Evolutionary conservation across 2,888 invertebrate species (phyloP), one percentile per base, ranked within the genome.

Genomic region (Lingula anatina): DNA sequence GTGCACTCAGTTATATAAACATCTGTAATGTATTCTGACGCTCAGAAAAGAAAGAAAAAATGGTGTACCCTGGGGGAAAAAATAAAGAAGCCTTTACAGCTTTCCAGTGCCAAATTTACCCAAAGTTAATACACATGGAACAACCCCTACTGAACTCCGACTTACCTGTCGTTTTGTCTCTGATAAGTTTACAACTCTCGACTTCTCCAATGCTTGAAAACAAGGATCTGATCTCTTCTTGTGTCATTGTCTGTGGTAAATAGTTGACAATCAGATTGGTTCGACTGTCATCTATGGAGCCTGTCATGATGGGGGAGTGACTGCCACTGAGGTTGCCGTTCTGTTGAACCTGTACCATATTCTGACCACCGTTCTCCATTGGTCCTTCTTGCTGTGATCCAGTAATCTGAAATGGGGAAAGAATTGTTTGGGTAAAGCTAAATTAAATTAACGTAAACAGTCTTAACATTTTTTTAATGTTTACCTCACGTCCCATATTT

Each of bases 191-290:
- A 81, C 99, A 99, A 68, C 93, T 94, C 79, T 99, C 99, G 57
- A 99, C 94, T 78, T 97, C 97, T 51, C 99, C 99, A 75, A 99
- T 95, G 78, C 92, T 93, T 49, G 94, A 91, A 82, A 99, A 99
- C 48, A 99, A 84, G 50, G 94, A 92, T 58, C 96, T 85, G 60
- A 99, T 97, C 80, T 97, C 97, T 80, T 97, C 97, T 81, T 99
- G 97, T 50, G 94, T 94, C 99, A 99, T 99, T 68, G 91, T 95
- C 83, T 99, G 99, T 56, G 99, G 99, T 80, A 99, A 84, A 81
- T 99, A 99, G 83, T 99, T 99, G 74, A 99, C 97, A 80, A 99
- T 99, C 66, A 99, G 86, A 82, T 99, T 99, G 67, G 97, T 99
- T 60, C 70, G 71, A 52, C 67, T 68, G 46, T 63, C 63, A 36